phyloP scores from a whole-genome alignment of 2,888 invertebrate genomes.

The Hedya salicella region DNA sequence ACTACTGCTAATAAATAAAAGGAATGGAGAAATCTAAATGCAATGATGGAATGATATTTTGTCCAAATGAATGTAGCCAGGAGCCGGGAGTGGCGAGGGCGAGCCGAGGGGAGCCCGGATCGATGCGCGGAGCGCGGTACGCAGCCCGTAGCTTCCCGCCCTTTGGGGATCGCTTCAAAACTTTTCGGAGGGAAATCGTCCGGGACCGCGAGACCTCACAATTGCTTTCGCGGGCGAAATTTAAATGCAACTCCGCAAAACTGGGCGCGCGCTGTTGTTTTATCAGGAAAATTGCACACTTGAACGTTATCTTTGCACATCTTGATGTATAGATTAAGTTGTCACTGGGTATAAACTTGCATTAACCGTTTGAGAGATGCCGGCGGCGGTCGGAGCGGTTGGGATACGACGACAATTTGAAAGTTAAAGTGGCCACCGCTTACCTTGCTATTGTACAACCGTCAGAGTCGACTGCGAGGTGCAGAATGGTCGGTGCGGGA shows the following conservation, averaged over 20 bases:
- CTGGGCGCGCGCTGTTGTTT: conserved; percentile 63
- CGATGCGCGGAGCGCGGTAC: conserved; percentile 77
- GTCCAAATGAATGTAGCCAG: conserved; percentile 78
- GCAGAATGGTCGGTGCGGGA: conserved; percentile 82
- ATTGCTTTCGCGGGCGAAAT: conserved; percentile 70
- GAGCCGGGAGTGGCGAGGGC: conserved; percentile 75
- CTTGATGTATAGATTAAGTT: conserved; percentile 65
- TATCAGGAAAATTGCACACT: conserved; percentile 69
- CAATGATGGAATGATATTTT: conserved; percentile 83
- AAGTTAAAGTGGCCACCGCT: conserved; percentile 74
- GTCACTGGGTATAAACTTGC: conserved; percentile 67
- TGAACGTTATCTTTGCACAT: conserved; percentile 75
- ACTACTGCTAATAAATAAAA: conserved; percentile 81
- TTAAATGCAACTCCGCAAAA: conserved; percentile 66
- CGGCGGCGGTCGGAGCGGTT: conserved; percentile 53
- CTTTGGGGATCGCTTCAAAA: conserved; percentile 79
- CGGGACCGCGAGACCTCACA: conserved; percentile 57
- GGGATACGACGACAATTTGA: conserved; percentile 60
- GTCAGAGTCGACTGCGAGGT: conserved; percentile 85
- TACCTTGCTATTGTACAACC: conserved; percentile 85
- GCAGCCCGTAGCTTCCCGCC: conserved; percentile 82
- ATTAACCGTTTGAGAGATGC: conserved; percentile 56
- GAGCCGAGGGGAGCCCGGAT: conserved; percentile 80
- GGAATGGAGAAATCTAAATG: conserved; percentile 79
- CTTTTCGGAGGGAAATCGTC: conserved; percentile 80